Evolutionary conservation across 2,888 invertebrate genomes (phyloP), one percentile per base, ranked within the genome.

Genomic region (Polymixis flavicincta): DNA sequence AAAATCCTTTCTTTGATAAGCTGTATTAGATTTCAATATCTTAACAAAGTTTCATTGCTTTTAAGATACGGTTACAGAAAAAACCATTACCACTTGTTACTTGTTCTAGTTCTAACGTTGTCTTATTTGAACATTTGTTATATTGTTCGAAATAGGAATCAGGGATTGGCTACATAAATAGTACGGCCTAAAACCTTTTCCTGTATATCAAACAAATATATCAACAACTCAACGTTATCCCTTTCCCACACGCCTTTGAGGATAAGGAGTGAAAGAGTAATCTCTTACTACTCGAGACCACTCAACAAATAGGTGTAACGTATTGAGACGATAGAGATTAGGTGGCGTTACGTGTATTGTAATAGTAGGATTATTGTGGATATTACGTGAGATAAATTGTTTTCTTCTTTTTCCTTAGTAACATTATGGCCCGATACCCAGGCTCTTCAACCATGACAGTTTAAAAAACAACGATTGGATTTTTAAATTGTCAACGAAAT

Each of bases 291-390:
- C n/a, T 28, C 48, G 42, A 64, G 54, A 55, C 48, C 59, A 32
- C 28, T 70, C 78, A 61, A 48, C 70, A 66, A 67, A 80, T 83
- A 83, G 61, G 61, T 68, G 52, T 70, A 48, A 83, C 42, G 22
- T 61, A 57, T 80, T 61, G 83, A 42, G 25, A n/a, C 28, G 64
- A 76, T 79, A 69, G 32, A 71, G 68, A 76, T 79, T 54, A 68
- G 14, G 54, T 17, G 54, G 17, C 50, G 48, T 54, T 55, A 64
- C n/a, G 28, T 9, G n/a, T 80, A 25, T 13, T 71, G 76, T 81
- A 59, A 59, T n/a, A 52, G 13, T 28, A 13, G 45, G 45, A 48
- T 73, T 77, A 73, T 28, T 55, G 17, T 69, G 6, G 61, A 42
- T 63, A 42, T 37, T 45, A 45, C 9, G 6, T 28, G 25, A 6